Evolutionary conservation across 30 jellyfish, hydroid and myxozoan genomes (phyloP).

Genomic region (Aurelia sp.): DNA sequence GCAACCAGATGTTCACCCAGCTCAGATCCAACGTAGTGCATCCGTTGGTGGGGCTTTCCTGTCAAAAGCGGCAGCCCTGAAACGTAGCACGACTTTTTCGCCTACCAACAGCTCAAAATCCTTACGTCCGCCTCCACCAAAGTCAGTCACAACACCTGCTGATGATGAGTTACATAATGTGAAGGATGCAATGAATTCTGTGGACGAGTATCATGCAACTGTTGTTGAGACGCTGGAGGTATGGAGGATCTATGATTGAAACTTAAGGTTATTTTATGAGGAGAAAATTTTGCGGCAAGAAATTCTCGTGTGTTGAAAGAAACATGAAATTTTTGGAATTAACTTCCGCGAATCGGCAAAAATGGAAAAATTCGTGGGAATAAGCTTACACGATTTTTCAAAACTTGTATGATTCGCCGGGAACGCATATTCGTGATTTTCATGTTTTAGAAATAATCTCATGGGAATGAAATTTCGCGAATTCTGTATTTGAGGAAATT

Average conservation of each 20-base stretch:
- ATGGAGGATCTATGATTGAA: neutral
- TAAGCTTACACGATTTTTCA: too few species aligned
- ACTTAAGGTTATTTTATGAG: too few species aligned
- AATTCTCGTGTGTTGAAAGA: too few species aligned
- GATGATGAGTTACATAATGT: conserved; percentile 87
- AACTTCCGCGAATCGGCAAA: too few species aligned
- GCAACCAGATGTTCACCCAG: conserved; percentile 22
- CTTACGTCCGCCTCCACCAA: conserved; percentile 22
- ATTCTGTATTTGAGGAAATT: too few species aligned
- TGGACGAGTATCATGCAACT: conserved; percentile 92
- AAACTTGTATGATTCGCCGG: too few species aligned
- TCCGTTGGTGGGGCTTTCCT: conserved; percentile 36
- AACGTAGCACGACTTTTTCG: conserved; percentile 48
- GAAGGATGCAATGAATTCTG: conserved; percentile 94
- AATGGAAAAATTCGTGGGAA: too few species aligned
- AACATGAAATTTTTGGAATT: too few species aligned
- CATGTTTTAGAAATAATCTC: too few species aligned
- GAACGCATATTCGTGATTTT: too few species aligned
- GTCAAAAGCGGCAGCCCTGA: conserved; percentile 32
- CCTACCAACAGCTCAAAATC: conserved; percentile 12
- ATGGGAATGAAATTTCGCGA: too few species aligned
- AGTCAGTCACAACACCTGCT: conserved; percentile 77
- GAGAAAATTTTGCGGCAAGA: too few species aligned
- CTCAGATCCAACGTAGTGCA: conserved; percentile 43
- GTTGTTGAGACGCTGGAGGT: conserved; percentile 97